phyloP scores from a whole-genome alignment of 2,888 invertebrate species.

The Athetis lepigone region DNA sequence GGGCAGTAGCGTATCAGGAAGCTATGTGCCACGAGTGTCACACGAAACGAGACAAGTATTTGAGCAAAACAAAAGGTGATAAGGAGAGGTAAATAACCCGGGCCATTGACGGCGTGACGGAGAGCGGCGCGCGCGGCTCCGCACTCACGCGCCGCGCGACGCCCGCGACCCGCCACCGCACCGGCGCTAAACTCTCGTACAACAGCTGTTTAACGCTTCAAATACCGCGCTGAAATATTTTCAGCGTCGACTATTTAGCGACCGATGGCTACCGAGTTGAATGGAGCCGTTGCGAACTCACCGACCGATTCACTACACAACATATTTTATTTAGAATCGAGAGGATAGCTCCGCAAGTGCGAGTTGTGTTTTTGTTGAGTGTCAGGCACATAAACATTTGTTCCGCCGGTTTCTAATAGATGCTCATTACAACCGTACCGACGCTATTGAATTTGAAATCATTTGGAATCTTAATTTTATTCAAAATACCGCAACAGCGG shows the following conservation, averaged over 20 bases:
- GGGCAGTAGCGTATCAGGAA: constrained; percentile 71
- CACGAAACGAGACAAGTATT: constrained; percentile 82
- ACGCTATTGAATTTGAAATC: constrained; percentile 80
- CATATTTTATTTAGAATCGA: constrained; percentile 62
- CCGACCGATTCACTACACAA: constrained; percentile 64
- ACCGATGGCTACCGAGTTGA: constrained; percentile 56
- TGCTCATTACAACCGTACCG: constrained; percentile 77
- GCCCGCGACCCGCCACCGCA: constrained; percentile 64
- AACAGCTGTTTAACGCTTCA: constrained; percentile 83
- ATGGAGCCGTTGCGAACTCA: constrained; percentile 62
- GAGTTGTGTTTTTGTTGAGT: constrained; percentile 59
- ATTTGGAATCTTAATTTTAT: constrained; percentile 86
- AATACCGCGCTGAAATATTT: constrained; percentile 80
- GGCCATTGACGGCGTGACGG: constrained; percentile 86
- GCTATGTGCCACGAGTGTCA: constrained; percentile 69
- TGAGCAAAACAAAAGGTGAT: constrained; percentile 90
- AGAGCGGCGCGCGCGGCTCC: constrained; percentile 64
- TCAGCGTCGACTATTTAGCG: constrained; percentile 71
- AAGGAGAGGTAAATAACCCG: constrained; percentile 90
- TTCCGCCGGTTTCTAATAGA: constrained; percentile 80
- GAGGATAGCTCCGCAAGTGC: constrained; percentile 48
- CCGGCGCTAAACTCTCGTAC: constrained; percentile 69
- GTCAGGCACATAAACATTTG: constrained; percentile 73
- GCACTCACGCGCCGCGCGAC: constrained; percentile 55
- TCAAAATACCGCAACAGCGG: constrained; percentile 89